Evolutionary conservation across 2,797 vertebrate genomes (phyloP), one percentile per base, ranked within the genome.

Genomic region (Chloroceryle amazona): DNA sequence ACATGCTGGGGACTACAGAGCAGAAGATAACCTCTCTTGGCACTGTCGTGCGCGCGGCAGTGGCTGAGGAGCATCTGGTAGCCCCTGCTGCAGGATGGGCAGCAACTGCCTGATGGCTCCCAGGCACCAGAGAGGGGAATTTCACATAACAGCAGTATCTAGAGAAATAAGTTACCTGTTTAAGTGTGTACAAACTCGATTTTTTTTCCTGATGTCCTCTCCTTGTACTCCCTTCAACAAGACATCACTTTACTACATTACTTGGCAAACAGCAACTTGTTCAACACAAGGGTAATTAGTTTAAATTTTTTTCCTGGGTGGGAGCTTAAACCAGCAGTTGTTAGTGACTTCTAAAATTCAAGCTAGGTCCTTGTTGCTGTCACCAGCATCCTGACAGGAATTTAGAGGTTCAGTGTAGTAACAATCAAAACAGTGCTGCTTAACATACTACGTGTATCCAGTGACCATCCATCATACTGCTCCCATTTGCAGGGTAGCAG

Each of bases 1-100:
- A 10, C 6, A 0, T 8, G 6, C 84, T 52, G 41, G 5, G 9
- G 19, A 9, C 16, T 28, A 11, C 21, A 16, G 22, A 74, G 70
- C 42, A 74, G 17, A 28, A 80, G 4, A 20, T 16, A 17, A 7
- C 7, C 28, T 26, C 13, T 60, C 42, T 7, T 25, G 18, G 37
- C 2, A 2, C 17, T 21, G 21, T 7, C 29, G 0, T 4, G 10
- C 46, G 0, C 3, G 10, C 46, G 49, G 33, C 61, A 54, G 37
- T 0, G 1, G 31, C 37, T 0, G 0, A 81, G 47, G 16, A 82
- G 6, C 7, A 19, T 23, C 66, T 5, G 31, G 66, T 2, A 71
- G 49, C 5, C 51, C 14, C 52, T 75, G 49, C 49, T 57, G 26
- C 14, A n/a, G 47, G 28, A 63, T 6, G 13, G 21, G 21, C 54